Conservation (phyloP, 1,140 invertebrate genomes). For the Psix sp. region DNA sequence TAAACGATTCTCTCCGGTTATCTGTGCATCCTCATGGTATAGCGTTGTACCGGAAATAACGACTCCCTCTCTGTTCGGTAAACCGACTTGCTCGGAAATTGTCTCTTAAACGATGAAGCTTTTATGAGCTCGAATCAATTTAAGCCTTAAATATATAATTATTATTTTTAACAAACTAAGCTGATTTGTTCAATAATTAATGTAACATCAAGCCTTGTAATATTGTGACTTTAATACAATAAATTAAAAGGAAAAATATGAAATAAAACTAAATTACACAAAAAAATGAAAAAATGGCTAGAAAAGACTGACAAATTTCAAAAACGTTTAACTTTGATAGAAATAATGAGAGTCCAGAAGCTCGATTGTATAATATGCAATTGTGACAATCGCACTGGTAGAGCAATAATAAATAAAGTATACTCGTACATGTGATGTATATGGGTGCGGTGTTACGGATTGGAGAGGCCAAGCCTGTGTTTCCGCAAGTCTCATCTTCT, state of each 20-base stretch:
- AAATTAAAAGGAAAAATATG: too few relatives aligned
- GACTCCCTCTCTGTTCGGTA: constrained; percentile 50
- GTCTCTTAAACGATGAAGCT: constrained; percentile 65
- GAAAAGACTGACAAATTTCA: constrained; percentile 3
- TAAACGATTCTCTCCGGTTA: constrained; percentile 59
- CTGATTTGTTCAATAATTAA: constrained; percentile 1
- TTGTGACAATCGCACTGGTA: constrained; percentile 33
- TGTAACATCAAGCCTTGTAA: too few relatives aligned
- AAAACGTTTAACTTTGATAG: not conserved
- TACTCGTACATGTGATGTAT: constrained; percentile 49
- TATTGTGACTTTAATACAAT: too few relatives aligned
- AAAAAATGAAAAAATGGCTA: too few relatives aligned
- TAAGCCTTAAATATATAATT: constrained; percentile 29
- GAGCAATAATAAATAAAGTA: constrained; percentile 42
- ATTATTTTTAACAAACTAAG: not conserved
- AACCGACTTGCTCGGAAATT: constrained; percentile 67
- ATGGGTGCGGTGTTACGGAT: constrained; percentile 72
- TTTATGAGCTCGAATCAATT: constrained; percentile 36
- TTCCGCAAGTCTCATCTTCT: constrained; percentile 68
- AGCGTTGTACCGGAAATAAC: constrained; percentile 67
- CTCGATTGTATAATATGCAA: constrained; percentile 15
- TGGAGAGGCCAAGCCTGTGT: constrained; percentile 69
- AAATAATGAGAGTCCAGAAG: not conserved
- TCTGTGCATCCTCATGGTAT: constrained; percentile 62
- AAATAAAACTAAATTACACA: too few relatives aligned